phyloP scores from a whole-genome alignment of 2,888 invertebrate species.

The Drosophila paranaensis region DNA sequence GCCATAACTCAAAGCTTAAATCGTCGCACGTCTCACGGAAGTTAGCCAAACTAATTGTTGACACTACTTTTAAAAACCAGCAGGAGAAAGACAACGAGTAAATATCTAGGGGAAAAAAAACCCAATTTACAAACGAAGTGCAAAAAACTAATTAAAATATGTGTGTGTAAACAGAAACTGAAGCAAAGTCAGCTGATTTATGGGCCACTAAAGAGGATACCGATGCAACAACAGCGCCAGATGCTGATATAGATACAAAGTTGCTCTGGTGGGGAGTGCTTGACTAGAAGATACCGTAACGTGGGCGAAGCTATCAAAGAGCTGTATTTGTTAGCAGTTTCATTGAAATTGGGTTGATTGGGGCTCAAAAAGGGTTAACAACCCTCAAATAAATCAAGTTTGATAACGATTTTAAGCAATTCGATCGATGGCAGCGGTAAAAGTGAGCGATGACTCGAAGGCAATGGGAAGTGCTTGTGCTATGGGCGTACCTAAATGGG shows the following conservation, averaged over 20 bases:
- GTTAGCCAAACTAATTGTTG: conserved; percentile 30
- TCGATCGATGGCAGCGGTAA: not conserved
- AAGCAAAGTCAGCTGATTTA: conserved; percentile 62
- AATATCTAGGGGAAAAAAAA: conserved; percentile 5
- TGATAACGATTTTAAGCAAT: not conserved
- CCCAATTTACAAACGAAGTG: conserved; percentile 33
- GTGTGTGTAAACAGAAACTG: conserved; percentile 42
- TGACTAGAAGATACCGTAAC: not conserved
- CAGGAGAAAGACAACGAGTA: not conserved
- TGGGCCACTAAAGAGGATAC: conserved; percentile 46
- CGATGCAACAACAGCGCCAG: conserved; percentile 27
- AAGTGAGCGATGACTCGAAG: not conserved
- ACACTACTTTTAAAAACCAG: conserved; percentile 13
- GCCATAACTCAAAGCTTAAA: conserved; percentile 6
- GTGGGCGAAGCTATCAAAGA: not conserved
- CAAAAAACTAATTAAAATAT: conserved; percentile 59
- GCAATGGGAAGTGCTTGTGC: too few species aligned
- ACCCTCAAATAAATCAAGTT: not conserved
- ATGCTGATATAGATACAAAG: conserved; percentile 15
- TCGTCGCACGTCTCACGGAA: conserved; percentile 16
- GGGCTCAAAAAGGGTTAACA: not conserved
- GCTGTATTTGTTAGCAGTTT: not conserved
- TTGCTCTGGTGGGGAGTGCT: not conserved
- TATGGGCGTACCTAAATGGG: not conserved
- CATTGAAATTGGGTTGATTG: not conserved